Base-by-base conservation (phyloP, 2,888 invertebrate species). In the Cerceris rybyensis region DNA sequence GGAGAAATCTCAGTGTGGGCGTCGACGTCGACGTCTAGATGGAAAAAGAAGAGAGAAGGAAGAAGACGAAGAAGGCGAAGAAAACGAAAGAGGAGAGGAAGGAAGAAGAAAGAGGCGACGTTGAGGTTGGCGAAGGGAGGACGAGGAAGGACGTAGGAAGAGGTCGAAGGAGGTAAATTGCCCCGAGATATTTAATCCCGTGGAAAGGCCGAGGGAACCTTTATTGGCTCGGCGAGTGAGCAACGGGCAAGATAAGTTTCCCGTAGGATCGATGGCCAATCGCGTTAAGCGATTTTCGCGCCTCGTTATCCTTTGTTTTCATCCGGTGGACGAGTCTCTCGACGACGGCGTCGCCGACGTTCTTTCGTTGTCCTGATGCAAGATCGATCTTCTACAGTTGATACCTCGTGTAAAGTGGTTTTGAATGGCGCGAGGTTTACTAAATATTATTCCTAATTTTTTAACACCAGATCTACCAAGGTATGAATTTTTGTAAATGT, bases 211-310 rank as follows among this genome's bases (percentile, higher is more conserved):
- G 82, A 73, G 78, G 78, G 88, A 88, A 88, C 88, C 87, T 90
- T 89, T 90, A 89, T 91, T 91, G 91, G 90, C 88, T 91, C 77
- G 75, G 78, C 78, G 84, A 80, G 82, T 71, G 84, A 86, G 81
- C 84, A 84, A 83, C 83, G 83, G 83, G 82, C 83, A 80, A 85
- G 86, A 84, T 83, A 87, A 86, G 86, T 88, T 87, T 81, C 82
- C 78, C 79, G 66, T 82, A 84, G 88, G 87, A 91, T 91, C 89
- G 88, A 91, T 88, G 88, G 87, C 84, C 87, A 90, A 90, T 90
- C 89, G 88, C 87, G 89, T 90, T 90, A 89, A 90, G 89, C 88
- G 89, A 88, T 91, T 86, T 88, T 90, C 89, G 88, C 90, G 88
- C 89, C 90, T 91, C 90, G 91, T 91, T 91, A 91, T 91, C 89